Base-by-base conservation (phyloP, 2,113 vertebrate species). In the Heterotilapia buettikoferi region DNA sequence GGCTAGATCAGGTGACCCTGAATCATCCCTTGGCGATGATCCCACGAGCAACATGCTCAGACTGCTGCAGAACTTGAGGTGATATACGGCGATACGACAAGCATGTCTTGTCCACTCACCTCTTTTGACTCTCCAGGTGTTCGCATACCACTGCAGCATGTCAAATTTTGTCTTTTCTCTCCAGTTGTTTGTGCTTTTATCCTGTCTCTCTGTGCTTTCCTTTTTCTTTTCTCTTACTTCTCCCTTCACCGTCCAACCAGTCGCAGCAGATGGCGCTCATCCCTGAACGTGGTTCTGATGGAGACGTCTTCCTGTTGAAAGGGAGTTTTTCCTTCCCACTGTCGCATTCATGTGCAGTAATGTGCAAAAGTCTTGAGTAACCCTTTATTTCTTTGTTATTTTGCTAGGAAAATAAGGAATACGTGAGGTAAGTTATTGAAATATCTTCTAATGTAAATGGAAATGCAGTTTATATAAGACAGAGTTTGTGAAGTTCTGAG, bases 361-460 rank as follows among this genome's bases (percentile, higher is more conserved):
- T 43, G 36, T 43, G 4, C 63, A 40, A 71, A 71, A 71, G 63
- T 68, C n/a, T 43, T 43, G 2, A 43, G 63, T 24, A 40, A 14
- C 36, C 0, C n/a, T 40, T 71, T 71, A 24, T 40, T 71, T 43
- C 66, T 43, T 71, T 14, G 13, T 40, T 33, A 71, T 43, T 40
- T 40, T 66, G 0, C 12, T 3, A 0, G 63, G 36, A 6, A 40
- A 68, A 68, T 21, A 21, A 19, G 63, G 0, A 68, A 43, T 68
- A 71, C 7, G 0, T 40, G 0, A 36, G 31, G 9, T n/a, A 40
- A 71, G 12, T 43, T 71, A 14, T 16, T 71, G 38, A 16, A 71
- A 43, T 43, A 43, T 71, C 11, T 71, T 12, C 3, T 24, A 38
- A n/a, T 2, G 0, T 63, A 71, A 24, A 43, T 43, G 0, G 13